Conservation (phyloP, 1,140 invertebrate species). For the Drosophila takahashii region DNA sequence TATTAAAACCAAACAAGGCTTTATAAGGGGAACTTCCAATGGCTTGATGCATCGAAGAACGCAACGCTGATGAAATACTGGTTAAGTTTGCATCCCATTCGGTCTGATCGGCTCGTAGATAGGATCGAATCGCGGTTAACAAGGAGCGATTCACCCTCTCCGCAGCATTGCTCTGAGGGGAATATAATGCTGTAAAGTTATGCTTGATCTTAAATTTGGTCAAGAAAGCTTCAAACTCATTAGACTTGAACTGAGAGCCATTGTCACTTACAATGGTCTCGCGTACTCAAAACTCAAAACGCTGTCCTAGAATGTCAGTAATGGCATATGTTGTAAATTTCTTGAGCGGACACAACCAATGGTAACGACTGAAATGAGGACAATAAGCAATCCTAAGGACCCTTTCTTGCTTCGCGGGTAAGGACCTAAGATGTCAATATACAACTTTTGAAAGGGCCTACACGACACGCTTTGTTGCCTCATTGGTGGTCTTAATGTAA, state of each 20-base stretch:
- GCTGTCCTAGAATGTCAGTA: not conserved
- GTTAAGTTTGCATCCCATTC: slow-evolving; percentile 17
- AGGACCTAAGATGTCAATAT: slow-evolving; percentile 19
- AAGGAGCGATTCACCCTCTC: not conserved
- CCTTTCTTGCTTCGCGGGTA: slow-evolving; percentile 16
- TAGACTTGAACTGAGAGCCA: slow-evolving; percentile 13
- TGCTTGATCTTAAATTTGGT: slow-evolving; percentile 7
- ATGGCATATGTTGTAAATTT: slow-evolving; percentile 1
- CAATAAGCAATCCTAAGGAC: slow-evolving; percentile 12
- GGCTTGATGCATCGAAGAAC: not conserved
- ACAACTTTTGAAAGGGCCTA: slow-evolving; percentile 17
- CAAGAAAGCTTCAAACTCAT: slow-evolving; percentile 6
- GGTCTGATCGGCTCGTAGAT: too few species aligned
- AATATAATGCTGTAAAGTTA: slow-evolving; percentile 5
- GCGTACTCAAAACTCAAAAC: slow-evolving; percentile 11
- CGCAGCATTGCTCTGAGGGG: not conserved
- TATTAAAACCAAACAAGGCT: slow-evolving; percentile 5
- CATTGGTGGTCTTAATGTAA: slow-evolving; percentile 15
- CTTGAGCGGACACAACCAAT: slow-evolving; percentile 6
- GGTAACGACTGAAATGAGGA: slow-evolving; percentile 15
- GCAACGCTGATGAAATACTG: not conserved
- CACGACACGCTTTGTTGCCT: slow-evolving; percentile 4
- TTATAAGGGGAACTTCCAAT: slow-evolving; percentile 9
- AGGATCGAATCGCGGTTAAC: too few species aligned
- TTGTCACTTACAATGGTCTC: slow-evolving; percentile 33